These are phyloP conservation scores for Corythornis leucogaster DNA, from an alignment of 2,797 vertebrate genomes.

Conservation along the genomic window DNA sequence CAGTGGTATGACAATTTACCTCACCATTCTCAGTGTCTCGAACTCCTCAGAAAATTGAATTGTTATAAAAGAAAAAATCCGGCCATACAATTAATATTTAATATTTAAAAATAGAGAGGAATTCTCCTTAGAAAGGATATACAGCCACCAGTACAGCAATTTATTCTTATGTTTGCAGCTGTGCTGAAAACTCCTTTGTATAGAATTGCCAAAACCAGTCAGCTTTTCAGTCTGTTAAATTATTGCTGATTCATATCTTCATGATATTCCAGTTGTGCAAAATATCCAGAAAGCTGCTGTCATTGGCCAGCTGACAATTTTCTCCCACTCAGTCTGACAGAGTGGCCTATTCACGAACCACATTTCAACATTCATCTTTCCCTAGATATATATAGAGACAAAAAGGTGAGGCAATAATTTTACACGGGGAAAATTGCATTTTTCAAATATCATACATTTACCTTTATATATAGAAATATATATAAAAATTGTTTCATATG, in stretches of 20 bases:
- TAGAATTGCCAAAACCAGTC: background rate
- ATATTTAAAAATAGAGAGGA: background rate
- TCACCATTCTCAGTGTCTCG: background rate
- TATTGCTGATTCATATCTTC: background rate
- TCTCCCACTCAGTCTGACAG: background rate
- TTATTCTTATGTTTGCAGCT: background rate
- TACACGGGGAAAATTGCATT: background rate
- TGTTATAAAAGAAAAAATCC: background rate
- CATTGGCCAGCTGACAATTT: background rate
- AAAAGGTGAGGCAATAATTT: background rate
- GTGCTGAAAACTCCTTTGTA: background rate
- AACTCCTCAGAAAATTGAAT: background rate
- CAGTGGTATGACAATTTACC: background rate
- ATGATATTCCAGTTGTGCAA: background rate
- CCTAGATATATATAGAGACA: background rate
- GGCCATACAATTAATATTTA: background rate
- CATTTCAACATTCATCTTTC: background rate
- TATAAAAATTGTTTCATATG: background rate
- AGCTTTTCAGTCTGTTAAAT: conserved; percentile 1
- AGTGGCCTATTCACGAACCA: background rate
- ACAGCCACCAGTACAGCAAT: background rate
- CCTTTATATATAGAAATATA: background rate
- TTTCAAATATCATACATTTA: conserved; percentile 18
- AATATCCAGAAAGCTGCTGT: background rate
- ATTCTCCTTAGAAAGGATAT: background rate